Evolutionary conservation across 2,888 invertebrate genomes (phyloP), one percentile per base, ranked within the genome.

Genomic region (Eupeodes latifasciatus): DNA sequence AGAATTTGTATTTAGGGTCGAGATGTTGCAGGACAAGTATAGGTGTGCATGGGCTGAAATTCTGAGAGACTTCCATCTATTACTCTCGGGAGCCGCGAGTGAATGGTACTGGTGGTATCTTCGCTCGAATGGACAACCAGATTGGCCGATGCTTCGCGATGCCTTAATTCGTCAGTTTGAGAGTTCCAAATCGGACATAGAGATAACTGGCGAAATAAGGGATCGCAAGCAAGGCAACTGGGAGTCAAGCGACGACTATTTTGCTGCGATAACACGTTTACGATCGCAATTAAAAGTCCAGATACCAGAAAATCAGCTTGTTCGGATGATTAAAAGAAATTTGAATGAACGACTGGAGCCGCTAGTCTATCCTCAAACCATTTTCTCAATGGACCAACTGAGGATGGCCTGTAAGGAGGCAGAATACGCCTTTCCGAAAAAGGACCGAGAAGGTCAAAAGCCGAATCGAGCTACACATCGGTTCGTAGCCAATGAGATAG

Each of bases 241-340:
- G 36, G 78, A 83, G 71, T 27, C 69, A 5, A 62, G 78, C 16
- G 81, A 76, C 7, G 76, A n/a, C n/a, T n/a, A n/a, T n/a, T n/a
- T n/a, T n/a, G n/a, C n/a, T n/a, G n/a, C n/a, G n/a, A n/a, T n/a
- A n/a, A 53, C 40, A 3, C n/a, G 40, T 7, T 12, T 75, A 2
- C 66, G 51, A 27, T 69, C 69, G 14, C 82, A 77, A 4, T 44
- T 74, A 11, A 34, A 69, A n/a, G 27, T 11, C 19, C 53, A 59
- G 12, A 64, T 83, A 14, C 16, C 64, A 19, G 83, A 83, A 12
- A n/a, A 19, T 4, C 61, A 82, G 10, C 19, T 82, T 0, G 61
- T 82, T 10, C 53, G 67, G 12, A 71, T 77, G 0, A 14, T 82
- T 10, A 69, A 69, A 5, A 34, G 47, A 19, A 82, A 82, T 6